A percentile compares a stretch with the other conserved stretches of the same genome.
These are phyloP conservation scores for Nestor notabilis DNA, from an alignment of 2,113 vertebrate species.

Conservation along the genomic window DNA sequence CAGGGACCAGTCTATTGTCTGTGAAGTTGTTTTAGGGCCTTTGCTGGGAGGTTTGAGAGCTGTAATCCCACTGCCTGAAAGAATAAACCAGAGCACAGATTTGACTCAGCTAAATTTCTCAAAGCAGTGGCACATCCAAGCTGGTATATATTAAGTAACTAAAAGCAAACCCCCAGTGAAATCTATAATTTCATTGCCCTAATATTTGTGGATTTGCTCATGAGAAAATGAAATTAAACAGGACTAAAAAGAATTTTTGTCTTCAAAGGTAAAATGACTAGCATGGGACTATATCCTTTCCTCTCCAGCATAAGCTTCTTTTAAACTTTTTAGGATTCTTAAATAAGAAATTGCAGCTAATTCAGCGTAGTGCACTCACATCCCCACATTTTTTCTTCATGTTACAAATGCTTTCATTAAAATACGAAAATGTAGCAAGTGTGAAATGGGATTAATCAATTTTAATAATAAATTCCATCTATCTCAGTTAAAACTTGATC, in stretches of 20 bases:
- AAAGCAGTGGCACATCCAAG: background rate
- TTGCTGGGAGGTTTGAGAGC: background rate
- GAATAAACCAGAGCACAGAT: background rate
- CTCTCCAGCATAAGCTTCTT: background rate
- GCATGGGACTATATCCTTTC: background rate
- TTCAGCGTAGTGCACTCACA: background rate
- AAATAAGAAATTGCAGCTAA: background rate
- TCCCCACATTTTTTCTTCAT: background rate
- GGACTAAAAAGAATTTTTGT: background rate
- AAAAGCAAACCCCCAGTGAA: background rate
- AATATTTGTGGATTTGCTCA: background rate
- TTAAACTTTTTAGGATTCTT: background rate
- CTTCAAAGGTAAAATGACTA: background rate
- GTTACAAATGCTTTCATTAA: constrained; percentile 3
- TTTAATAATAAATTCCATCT: constrained; percentile 40
- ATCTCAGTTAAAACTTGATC: constrained; percentile 23
- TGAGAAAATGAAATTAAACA: background rate
- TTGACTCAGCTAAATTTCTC: background rate
- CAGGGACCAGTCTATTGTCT: background rate
- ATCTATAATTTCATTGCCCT: background rate
- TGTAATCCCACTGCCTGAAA: rapidly evolving
- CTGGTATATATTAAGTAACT: background rate
- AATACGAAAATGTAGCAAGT: constrained; percentile 8
- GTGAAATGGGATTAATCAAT: constrained; percentile 32
- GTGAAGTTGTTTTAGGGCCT: background rate